phyloP scores from a whole-genome alignment of 2,113 vertebrate species.

The Epinephelus cyanopodus region DNA sequence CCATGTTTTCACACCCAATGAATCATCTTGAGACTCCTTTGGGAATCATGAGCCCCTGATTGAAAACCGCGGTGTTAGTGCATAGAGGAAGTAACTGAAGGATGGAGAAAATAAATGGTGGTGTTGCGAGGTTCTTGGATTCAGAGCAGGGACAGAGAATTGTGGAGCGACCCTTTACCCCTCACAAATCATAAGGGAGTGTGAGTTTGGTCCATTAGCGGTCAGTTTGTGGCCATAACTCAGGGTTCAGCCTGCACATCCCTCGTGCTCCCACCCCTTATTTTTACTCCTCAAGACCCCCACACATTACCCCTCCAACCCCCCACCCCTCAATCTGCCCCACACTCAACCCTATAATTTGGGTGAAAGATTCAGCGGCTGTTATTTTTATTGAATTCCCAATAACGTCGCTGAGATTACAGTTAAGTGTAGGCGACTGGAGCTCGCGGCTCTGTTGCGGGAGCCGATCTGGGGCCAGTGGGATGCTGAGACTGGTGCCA shows the following conservation, averaged over 20 bases:
- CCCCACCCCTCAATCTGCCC: conserved; percentile 36
- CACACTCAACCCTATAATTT: conserved; percentile 77
- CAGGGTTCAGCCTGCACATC: conserved; percentile 42
- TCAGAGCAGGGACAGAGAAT: conserved; percentile 30
- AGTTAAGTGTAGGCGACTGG: conserved; percentile 60
- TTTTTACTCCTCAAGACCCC: conserved; percentile 54
- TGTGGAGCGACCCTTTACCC: conserved; percentile 53
- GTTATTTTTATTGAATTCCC: conserved; percentile 79
- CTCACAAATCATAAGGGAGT: conserved; percentile 71
- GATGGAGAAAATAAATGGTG: conserved; percentile 48
- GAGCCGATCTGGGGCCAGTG: conserved; percentile 54
- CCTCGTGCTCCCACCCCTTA: conserved; percentile 28
- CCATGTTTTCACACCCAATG: conserved; percentile 61
- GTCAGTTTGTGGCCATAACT: conserved; percentile 63
- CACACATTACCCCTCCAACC: not conserved
- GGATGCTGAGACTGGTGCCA: conserved; percentile 61
- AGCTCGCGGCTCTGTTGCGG: conserved; percentile 43
- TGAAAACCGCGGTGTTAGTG: conserved; percentile 16
- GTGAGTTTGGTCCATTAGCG: conserved; percentile 71
- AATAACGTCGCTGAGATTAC: conserved; percentile 71
- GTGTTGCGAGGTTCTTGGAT: conserved; percentile 45
- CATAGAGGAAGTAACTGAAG: conserved; percentile 45
- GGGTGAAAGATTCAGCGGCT: conserved; percentile 71
- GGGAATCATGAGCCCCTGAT: conserved; percentile 45
- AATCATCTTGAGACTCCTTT: conserved; percentile 49